These are phyloP conservation scores for Megaceryle maxima DNA, from an alignment of 2,113 vertebrate genomes.

Conservation along the genomic window DNA sequence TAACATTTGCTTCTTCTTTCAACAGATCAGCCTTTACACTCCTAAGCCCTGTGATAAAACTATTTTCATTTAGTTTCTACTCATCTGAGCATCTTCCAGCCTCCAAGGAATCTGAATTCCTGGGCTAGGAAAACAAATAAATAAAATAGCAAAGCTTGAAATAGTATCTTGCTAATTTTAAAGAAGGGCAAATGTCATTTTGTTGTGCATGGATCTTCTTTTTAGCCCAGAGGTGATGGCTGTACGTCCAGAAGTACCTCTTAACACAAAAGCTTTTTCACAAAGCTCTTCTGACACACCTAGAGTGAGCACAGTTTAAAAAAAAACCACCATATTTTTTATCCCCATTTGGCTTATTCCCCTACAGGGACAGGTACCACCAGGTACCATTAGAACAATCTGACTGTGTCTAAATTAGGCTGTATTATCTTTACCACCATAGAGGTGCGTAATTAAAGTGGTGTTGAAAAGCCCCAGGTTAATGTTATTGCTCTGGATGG, in stretches of 20 bases:
- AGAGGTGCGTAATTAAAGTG: background rate
- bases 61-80: background rate
- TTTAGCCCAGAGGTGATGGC: background rate
- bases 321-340: background rate
- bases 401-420: background rate
- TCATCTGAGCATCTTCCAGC: background rate
- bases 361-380: background rate
- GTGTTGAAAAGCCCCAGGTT: background rate
- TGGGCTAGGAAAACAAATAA: background rate
- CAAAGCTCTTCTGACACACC: background rate
- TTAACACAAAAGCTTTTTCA: background rate
- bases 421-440: background rate
- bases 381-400: background rate
- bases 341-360: background rate
- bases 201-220: background rate
- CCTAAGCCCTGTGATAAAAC: background rate
- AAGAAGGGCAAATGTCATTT: background rate
- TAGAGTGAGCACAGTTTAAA: background rate
- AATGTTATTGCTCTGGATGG: background rate
- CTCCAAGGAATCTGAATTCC: background rate
- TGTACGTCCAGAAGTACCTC: background rate
- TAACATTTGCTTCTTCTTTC: background rate
- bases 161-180: background rate
- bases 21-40: background rate
- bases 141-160: background rate